Evolutionary conservation across 1,140 invertebrate species (phyloP), one percentile per base, ranked within the genome.

Genomic region (Leguminivora glycinivorella): DNA sequence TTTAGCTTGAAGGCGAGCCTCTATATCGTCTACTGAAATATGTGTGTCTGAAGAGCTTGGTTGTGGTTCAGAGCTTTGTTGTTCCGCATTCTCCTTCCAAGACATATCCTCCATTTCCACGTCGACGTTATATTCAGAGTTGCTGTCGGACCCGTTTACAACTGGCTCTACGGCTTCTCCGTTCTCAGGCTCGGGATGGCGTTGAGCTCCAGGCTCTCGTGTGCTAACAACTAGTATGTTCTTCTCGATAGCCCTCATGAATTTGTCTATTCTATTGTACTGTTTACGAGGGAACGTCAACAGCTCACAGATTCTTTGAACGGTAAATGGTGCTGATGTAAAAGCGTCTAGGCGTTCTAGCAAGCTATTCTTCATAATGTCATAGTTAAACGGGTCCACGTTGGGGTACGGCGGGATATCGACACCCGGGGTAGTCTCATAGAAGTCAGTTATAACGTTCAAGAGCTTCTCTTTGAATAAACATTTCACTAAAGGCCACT

Each of bases 201-300:
- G 92, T 80, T 92, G 93, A 70, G 82, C 91, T 63, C 96, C 96
- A 1, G 97, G 97, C 85, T 99, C 98, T 43, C 97, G 95, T n/a
- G 97, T 98, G 74, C 96, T 98, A 4, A 99, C 98, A 67, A 99
- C 98, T 76, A 98, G 90, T 73, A 99, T 96, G 85, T 98, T 98
- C 89, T 98, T 98, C 81, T 98, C 97, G 34, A 98, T 94, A 0
- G 98, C 98, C 67, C 98, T 92, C 95, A 99, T 96, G 85, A 97
- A 99, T 90, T 99, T 99, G 85, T 99, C 98, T 60, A 97, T 96
- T 71, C 97, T 93, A 81, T 96, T 98, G 87, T 99, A 99, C 83
- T 99, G 97, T 85, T 97, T 97, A n/a, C 95, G 93, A 4, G 98
- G 98, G 72, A 95, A 94, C 2, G 96, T 97, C 0, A 99, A 92